Base-by-base conservation (phyloP, 2,888 invertebrate genomes). In the Mimachlamys varia region DNA sequence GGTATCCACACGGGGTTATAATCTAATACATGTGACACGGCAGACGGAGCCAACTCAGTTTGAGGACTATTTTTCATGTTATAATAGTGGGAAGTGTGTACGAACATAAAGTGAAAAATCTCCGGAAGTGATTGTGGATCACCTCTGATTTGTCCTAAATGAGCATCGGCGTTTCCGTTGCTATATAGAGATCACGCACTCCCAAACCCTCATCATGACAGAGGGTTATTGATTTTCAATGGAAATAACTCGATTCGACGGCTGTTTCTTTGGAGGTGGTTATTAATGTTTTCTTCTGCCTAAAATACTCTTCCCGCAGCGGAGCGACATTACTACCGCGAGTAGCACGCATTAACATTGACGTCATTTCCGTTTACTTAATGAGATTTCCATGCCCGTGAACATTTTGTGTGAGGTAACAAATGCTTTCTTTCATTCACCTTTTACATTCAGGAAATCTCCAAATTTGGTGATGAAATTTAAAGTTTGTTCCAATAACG, bases 371-470 rank as follows among this genome's bases (percentile, higher is more conserved):
- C 76, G 76, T 10, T 76, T 76, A 33, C 33, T 76, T 76, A 76
- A 76, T 76, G 76, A 76, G 44, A 10, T 33, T 76, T 12, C 33
- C 27, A 15, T 76, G 76, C 27, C 13, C 17, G 19, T 27, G 33
- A 27, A 76, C 76, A 76, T 33, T 76, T 12, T 76, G 27, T 4
- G 10, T 76, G 76, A 76, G 33, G 76, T 76, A 76, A 76, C 76
- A 76, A 76, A 76, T 76, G 76, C 33, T 33, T 27, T 76, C 76
- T 76, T 33, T 76, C 76, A 76, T 76, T 76, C 33, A 76, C 76
- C 76, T 76, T 76, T 76, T 76, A 76, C 76, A 76, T 76, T 76
- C 76, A 76, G 76, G 76, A 76, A 76, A 76, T 27, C 33, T 76
- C 76, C 76, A 33, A 76, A 76, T 76, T 76, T 76, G 76, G 76